Percentiles rank a stretch among this genome's conserved stretches.
phyloP scores from a whole-genome alignment of 2,888 invertebrate genomes.

The Cryptophagus acutangulus region DNA sequence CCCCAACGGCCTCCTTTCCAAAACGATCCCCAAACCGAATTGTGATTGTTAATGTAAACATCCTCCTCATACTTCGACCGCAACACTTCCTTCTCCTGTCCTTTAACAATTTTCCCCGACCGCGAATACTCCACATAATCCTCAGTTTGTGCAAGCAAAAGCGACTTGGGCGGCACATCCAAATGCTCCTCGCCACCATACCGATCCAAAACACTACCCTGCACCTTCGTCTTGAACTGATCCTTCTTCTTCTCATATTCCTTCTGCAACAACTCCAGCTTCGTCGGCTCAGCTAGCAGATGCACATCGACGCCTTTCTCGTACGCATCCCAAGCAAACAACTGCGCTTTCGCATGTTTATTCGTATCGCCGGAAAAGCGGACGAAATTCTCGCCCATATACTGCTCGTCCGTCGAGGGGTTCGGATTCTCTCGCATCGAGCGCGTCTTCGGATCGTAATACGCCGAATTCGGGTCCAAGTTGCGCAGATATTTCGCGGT shows the following conservation, averaged over 20 bases:
- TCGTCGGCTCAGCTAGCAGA: slow-evolving; percentile 95
- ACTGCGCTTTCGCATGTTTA: slow-evolving; percentile 83
- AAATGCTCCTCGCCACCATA: slow-evolving; percentile 95
- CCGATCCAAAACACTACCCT: slow-evolving; percentile 78
- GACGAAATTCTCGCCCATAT: slow-evolving; percentile 94
- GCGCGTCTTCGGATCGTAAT: slow-evolving; percentile 98
- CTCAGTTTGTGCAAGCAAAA: slow-evolving; percentile 91
- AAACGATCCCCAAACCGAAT: slow-evolving; percentile 91
- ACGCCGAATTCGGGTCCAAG: slow-evolving; percentile 94
- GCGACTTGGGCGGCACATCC: slow-evolving; percentile 79
- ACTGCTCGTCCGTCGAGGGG: slow-evolving; percentile 48
- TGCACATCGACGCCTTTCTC: slow-evolving; percentile 91
- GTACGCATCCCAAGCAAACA: slow-evolving; percentile 97
- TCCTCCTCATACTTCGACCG: slow-evolving; percentile 93
- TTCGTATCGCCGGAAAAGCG: slow-evolving; percentile 92
- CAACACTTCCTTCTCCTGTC: slow-evolving; percentile 82
- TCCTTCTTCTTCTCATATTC: slow-evolving; percentile 89
- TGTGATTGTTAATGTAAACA: slow-evolving; percentile 86
- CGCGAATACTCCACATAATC: slow-evolving; percentile 93
- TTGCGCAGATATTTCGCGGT: slow-evolving; percentile 98
- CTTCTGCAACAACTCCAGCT: slow-evolving; percentile 83
- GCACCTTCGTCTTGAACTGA: slow-evolving; percentile 80
- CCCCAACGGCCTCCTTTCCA: slow-evolving; percentile 95
- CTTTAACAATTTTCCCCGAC: slow-evolving; percentile 80
- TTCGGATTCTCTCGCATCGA: slow-evolving; percentile 84